Evolutionary conservation across 2,888 invertebrate species (phyloP).

Genomic region (Villa cingulata): DNA sequence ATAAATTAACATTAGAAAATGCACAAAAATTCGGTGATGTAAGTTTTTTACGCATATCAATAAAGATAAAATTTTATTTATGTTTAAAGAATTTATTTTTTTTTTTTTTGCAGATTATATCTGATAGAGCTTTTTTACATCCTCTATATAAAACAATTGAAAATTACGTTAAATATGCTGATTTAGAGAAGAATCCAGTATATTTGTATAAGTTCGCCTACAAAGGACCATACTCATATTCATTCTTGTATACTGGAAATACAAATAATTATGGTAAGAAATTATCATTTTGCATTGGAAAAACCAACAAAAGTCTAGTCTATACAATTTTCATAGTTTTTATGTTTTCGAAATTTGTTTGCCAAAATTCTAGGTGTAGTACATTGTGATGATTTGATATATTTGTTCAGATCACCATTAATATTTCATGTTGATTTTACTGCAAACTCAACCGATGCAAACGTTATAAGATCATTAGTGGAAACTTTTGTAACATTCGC

Average conservation of each 20-base stretch:
- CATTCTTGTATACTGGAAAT: slow-evolving; percentile 33
- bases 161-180: slow-evolving; percentile 18
- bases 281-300: too few species aligned
- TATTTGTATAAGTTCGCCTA: slow-evolving; percentile 40
- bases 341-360: too few species aligned
- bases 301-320: too few species aligned
- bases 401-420: slow-evolving; percentile 37
- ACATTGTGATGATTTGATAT: slow-evolving; percentile 42
- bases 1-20: slow-evolving; percentile 22
- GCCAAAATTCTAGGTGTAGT: slow-evolving; percentile 27
- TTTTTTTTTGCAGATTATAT: slow-evolving; percentile 31
- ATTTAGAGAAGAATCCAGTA: slow-evolving; percentile 27
- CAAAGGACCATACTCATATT: slow-evolving; percentile 34
- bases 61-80: too few species aligned
- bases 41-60: slow-evolving; percentile 9
- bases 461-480: slow-evolving; percentile 31
- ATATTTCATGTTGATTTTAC: slow-evolving; percentile 32
- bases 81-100: too few species aligned
- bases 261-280: slow-evolving; percentile 21
- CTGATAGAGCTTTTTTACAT: slow-evolving; percentile 39
- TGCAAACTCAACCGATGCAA: slow-evolving; percentile 25
- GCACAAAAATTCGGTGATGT: slow-evolving; percentile 25
- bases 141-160: slow-evolving; percentile 32
- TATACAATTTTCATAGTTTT: too few species aligned
- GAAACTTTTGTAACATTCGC: slow-evolving; percentile 39